These are phyloP conservation scores for Euwallacea similis DNA, from an alignment of 1,140 invertebrate genomes.

Conservation along the genomic window DNA sequence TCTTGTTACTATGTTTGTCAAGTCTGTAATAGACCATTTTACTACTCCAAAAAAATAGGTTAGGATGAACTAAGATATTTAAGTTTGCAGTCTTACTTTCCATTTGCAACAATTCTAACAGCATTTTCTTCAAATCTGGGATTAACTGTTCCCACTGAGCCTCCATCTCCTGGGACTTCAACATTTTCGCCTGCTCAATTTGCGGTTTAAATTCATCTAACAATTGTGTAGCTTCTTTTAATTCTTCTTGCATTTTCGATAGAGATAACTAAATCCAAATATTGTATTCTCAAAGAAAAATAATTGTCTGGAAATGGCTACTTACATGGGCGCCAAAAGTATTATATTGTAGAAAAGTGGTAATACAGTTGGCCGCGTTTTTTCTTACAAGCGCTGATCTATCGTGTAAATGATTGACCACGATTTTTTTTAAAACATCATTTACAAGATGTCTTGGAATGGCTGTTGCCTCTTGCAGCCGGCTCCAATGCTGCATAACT, in stretches of 20 bases:
- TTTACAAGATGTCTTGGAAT: constrained; percentile 63
- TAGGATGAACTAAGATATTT: too few species aligned
- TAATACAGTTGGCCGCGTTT: constrained; percentile 56
- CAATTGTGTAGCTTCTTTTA: constrained; percentile 33
- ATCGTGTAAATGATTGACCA: constrained; percentile 63
- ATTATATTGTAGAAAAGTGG: constrained; percentile 47
- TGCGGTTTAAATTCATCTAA: constrained; percentile 40
- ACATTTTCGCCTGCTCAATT: constrained; percentile 34
- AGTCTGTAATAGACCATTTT: too few species aligned
- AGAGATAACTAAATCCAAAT: constrained; percentile 43
- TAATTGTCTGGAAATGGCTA: background rate
- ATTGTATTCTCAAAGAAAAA: constrained; percentile 1
- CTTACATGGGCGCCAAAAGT: constrained; percentile 44
- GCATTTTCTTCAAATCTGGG: constrained; percentile 34
- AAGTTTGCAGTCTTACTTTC: too few species aligned
- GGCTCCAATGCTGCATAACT: constrained; percentile 66
- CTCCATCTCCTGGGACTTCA: constrained; percentile 41
- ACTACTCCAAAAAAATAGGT: too few species aligned
- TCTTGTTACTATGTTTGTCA: too few species aligned
- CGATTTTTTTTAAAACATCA: constrained; percentile 58
- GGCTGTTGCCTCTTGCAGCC: constrained; percentile 62
- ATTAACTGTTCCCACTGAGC: constrained; percentile 42
- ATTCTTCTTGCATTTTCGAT: constrained; percentile 37
- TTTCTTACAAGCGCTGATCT: constrained; percentile 69
- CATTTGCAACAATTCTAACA: constrained; percentile 22